Base-by-base conservation (phyloP, 2,797 vertebrate genomes). In the Paedocypris micromegethes region DNA sequence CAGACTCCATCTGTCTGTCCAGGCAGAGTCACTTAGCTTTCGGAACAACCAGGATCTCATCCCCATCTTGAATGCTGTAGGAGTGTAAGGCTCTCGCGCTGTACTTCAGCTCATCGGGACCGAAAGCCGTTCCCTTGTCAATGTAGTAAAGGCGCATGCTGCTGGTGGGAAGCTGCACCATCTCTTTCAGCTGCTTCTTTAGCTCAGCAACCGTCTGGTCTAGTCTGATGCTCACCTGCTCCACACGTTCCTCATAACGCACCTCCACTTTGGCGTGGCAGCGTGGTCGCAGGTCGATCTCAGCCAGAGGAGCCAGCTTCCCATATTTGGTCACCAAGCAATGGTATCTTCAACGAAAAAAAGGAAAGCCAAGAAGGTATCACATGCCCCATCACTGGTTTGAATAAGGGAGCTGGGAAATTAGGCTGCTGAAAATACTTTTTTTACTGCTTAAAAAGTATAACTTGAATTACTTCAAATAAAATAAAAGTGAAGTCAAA, bases 141-240 rank as follows among this genome's bases (percentile, higher is more conserved):
- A 98, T 91, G 87, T 98, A 94, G 82, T 96, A 98, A 62, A 99
- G 83, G 72, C 93, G 91, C 95, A 99, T 97, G 86, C 88, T 94
- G 88, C 86, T 93, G 37, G 90, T 88, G 23, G 95, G 90, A 57
- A 98, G 81, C 61, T 93, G 94, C 68, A 98, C 93, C 0, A 98
- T 88, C 64, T 89, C 86, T 58, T 89, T 93, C 62, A 99, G 84
- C 77, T 95, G 92, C 79, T 95, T 97, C 89, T 93, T 97, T 75
- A 99, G 84, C 75, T 94, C 95, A 0, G 93, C 94, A 8, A 99
- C 97, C 1, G 94, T 98, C 83, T 98, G 95, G 80, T 97, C 94
- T 70, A 99, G 85, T 48, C 97, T 92, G 81, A 99, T 95, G 47
- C 73, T 94, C 82, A 97, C 90, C 80, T 95, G 90, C 64, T 96